Evolutionary conservation across 2,888 invertebrate species (phyloP), one percentile per base, ranked within the genome.

Genomic region (Tinea semifulvella): DNA sequence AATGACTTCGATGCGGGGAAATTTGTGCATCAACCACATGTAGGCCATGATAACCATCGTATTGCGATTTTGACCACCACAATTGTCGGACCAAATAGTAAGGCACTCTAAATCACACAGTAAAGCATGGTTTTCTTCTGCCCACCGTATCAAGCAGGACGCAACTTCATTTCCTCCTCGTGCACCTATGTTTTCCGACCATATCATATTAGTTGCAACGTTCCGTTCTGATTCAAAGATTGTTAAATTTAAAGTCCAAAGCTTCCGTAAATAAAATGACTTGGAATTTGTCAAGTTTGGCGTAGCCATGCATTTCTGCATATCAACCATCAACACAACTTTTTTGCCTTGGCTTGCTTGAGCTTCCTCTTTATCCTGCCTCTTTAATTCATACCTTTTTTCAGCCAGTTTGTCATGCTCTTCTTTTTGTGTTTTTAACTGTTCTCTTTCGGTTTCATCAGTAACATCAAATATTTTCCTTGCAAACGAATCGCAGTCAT

Each of bases 241-340:
- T 31, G 48, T 48, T 25, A 46, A 47, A 26, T 50, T 49, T 26
- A 46, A 19, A 22, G 48, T 50, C 50, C 48, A 48, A 20, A 50
- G 46, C 31, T 47, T 49, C 22, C 47, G 25, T 14, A 48, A 25
- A 43, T 48, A 47, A 35, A 49, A 49, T 28, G 45, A 46, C 28
- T 50, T 45, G 20, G 35, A 26, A 46, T 48, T 49, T 11, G 45
- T 48, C 28, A 48, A 46, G 38, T 46, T 46, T 6, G 49, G 47
- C 45, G 50, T 49, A 17, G 47, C 43, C 47, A 49, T 25, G 46
- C 49, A 49, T 31, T 49, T 50, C 25, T 49, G 50, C 38, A 50
- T 39, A 35, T 49, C 49, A 43, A 50, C 43, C 44, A 47, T 49
- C 35, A 48, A 44, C 14, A 47, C 43, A 44, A 46, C 43, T 45